Conservation (phyloP, 2,888 invertebrate genomes). For the Cosmopolites sordidus region DNA sequence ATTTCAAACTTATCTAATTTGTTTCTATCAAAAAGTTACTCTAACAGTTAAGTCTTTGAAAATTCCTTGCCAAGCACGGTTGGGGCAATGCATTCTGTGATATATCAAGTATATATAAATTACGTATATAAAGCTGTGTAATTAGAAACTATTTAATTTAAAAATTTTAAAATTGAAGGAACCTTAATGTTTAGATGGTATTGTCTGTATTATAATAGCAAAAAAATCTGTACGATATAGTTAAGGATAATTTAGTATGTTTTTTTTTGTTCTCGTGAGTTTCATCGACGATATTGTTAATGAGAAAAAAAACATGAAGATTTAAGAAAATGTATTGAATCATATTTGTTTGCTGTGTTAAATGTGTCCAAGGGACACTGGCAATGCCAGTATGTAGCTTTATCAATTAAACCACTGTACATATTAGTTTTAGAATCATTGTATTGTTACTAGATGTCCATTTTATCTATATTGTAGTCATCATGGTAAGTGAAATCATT, state of each 20-base stretch:
- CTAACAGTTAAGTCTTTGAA: not conserved
- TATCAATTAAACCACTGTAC: constrained; percentile 24
- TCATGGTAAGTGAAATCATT: not conserved
- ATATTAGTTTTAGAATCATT: constrained; percentile 34
- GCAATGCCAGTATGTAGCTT: constrained; percentile 49
- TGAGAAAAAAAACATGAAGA: not conserved
- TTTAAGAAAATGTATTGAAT: constrained; percentile 2
- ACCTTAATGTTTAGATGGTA: constrained; percentile 22
- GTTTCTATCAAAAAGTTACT: not conserved
- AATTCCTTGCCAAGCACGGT: constrained; percentile 37
- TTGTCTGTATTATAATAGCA: constrained; percentile 23
- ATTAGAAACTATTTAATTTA: constrained; percentile 24
- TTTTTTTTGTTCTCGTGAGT: constrained; percentile 5
- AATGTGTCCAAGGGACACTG: constrained; percentile 43
- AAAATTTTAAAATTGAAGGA: constrained; percentile 11
- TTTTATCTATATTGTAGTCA: constrained; percentile 26
- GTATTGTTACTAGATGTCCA: constrained; percentile 46
- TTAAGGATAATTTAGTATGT: constrained; percentile 3
- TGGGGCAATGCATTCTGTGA: constrained; percentile 52
- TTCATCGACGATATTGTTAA: constrained; percentile 2
- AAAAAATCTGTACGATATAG: constrained; percentile 19
- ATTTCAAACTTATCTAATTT: not conserved
- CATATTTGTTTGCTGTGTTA: constrained; percentile 42
- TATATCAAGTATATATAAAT: constrained; percentile 45
- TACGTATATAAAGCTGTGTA: constrained; percentile 36